These are phyloP conservation scores for Ibidorhyncha struthersii DNA, from an alignment of 2,113 vertebrate genomes.

Conservation along the genomic window DNA sequence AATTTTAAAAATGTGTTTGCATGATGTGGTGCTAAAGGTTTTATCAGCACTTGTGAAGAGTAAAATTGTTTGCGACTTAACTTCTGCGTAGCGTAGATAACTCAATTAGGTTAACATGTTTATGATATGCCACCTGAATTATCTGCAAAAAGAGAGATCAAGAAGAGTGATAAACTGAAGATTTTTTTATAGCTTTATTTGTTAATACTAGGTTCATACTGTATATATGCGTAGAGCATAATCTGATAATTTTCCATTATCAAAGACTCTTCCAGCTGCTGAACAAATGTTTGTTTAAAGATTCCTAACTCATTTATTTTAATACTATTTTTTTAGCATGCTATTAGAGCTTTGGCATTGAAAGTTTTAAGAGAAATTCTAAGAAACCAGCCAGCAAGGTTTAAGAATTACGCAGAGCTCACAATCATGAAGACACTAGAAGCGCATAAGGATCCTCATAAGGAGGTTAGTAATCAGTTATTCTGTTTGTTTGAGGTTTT, in stretches of 20 bases:
- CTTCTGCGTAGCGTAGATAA: background rate
- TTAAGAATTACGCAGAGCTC: conserved; percentile 96
- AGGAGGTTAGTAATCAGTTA: conserved; percentile 81
- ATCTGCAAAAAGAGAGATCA: background rate
- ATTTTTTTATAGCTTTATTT: background rate
- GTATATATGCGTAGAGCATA: background rate
- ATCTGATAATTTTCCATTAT: background rate
- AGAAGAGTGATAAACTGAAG: background rate
- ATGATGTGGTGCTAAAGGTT: background rate
- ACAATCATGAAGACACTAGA: conserved; percentile 97
- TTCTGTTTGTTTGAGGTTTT: background rate
- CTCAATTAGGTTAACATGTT: background rate
- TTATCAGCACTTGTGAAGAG: background rate
- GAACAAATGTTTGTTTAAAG: background rate
- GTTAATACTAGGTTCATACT: background rate
- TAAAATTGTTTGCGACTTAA: background rate
- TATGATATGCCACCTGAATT: background rate
- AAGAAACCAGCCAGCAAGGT: conserved; percentile 91
- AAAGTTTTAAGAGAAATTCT: conserved; percentile 94
- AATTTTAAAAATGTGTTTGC: fast-evolving
- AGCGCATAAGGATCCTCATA: conserved; percentile 94
- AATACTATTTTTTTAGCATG: conserved; percentile 80
- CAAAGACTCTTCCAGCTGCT: background rate
- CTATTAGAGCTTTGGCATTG: conserved; percentile 91
- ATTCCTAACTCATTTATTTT: background rate